Evolutionary conservation across 37 sponge, comb jelly and placozoan species (phyloP).

Genomic region (Theonella swinhoei): DNA sequence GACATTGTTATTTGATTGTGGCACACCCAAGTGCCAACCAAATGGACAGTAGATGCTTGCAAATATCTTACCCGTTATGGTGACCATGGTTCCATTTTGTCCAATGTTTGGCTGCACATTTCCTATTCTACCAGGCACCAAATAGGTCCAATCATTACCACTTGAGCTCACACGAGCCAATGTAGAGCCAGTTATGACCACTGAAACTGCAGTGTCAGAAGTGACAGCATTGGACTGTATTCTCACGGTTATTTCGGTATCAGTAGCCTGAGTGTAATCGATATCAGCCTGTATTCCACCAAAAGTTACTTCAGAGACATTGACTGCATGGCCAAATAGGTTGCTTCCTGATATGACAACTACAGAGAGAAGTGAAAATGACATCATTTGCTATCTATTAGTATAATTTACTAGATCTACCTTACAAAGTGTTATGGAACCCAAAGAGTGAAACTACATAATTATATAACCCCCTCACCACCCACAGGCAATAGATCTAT

Average conservation of each 20-base stretch:
- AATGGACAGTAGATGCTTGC: no score
- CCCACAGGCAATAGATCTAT: no score
- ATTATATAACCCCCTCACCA: no score
- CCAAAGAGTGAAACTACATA: no score
- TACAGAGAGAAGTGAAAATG: conserved; percentile 9
- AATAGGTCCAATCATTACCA: conserved; percentile 61
- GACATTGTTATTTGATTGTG: no score
- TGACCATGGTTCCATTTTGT: conserved; percentile 58
- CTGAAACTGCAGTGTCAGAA: not conserved
- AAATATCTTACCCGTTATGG: conserved; percentile 36
- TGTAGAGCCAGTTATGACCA: conserved; percentile 31
- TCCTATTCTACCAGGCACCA: conserved; percentile 29
- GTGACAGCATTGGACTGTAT: not conserved
- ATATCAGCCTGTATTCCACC: conserved; percentile 32
- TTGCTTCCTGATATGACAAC: conserved; percentile 68
- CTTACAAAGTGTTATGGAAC: no score
- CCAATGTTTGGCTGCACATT: conserved; percentile 50
- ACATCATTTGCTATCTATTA: not conserved
- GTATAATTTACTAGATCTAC: no score
- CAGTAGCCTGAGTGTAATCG: conserved; percentile 21
- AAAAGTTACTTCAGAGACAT: conserved; percentile 43
- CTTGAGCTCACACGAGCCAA: conserved; percentile 30
- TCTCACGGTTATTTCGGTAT: conserved; percentile 30
- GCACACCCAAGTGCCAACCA: no score
- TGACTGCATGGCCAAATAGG: conserved; percentile 61